These are phyloP conservation scores for Tortricodes alternella DNA, from an alignment of 2,888 invertebrate genomes.

Conservation along the genomic window DNA sequence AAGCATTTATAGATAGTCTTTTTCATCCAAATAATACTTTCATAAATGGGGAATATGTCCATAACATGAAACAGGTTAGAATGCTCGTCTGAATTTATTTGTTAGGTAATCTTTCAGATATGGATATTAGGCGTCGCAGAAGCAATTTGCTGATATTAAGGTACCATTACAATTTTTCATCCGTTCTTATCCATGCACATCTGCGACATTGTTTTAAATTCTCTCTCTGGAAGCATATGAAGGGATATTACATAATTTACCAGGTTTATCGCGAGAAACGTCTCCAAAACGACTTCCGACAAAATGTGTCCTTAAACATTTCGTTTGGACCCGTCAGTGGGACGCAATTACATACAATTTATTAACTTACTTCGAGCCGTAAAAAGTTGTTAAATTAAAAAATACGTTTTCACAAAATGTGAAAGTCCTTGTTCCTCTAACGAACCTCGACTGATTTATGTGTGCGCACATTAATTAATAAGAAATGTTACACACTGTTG, in stretches of 20 bases:
- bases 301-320: constrained; percentile 34
- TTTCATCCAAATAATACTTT: background rate
- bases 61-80: constrained; percentile 1
- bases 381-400: constrained; percentile 41
- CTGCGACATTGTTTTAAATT: constrained; percentile 40
- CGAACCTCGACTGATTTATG: constrained; percentile 81
- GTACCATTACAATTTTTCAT: constrained; percentile 29
- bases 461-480: constrained; percentile 79
- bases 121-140: constrained; percentile 16
- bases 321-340: constrained; percentile 44
- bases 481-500: constrained; percentile 64
- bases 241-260: constrained; percentile 46
- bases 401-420: constrained; percentile 47
- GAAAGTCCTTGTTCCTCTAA: constrained; percentile 73
- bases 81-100: constrained; percentile 6
- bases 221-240: constrained; percentile 31
- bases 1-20: background rate
- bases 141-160: constrained; percentile 28
- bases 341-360: constrained; percentile 69
- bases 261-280: constrained; percentile 40
- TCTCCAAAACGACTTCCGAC: constrained; percentile 39
- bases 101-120: background rate
- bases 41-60: background rate
- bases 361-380: constrained; percentile 55
- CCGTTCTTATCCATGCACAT: constrained; percentile 26